Base-by-base conservation (phyloP, 1,140 invertebrate genomes). In the Stegodyphus mimosarum region DNA sequence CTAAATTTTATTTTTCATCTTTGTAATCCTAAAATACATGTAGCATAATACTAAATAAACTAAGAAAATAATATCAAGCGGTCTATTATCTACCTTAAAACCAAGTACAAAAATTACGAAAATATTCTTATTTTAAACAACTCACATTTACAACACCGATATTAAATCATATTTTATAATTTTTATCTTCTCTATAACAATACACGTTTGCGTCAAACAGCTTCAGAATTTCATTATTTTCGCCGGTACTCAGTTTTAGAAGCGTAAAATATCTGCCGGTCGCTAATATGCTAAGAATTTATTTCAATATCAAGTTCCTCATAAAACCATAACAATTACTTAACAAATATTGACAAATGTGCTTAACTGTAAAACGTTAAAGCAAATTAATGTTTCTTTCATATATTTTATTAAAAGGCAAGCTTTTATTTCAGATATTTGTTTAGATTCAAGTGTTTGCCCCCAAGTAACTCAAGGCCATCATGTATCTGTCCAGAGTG, bases 351-450 rank as follows among this genome's bases (percentile, higher is more conserved):
- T 33, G 33, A 33, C 1, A 33, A 33, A 33, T 33, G 33, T 33
- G 33, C 33, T 33, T 33, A 33, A 33, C 33, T 33, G 33, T 33
- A 33, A 33, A 33, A 33, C 33, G 33, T 33, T 1, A 33, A 33
- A 33, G 1, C 33, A 33, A 1, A 33, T 33, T 1, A 33, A 33
- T 33, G 33, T 33, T 33, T 33, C 33, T 15, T 60, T 60, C 55
- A 60, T 60, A 60, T 4, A 11, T 11, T 60, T 9, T 60, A 60
- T 60, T 60, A 33, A 33, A 33, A 33, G 33, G 3, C 33, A 33
- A 33, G 33, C 98, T 0, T 97, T 96, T 80, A 98, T 98, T 97
- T 97, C 97, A 90, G 98, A 98, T 97, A 98, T 97, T 18, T 97
- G 98, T 94, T 91, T 91, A 6, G 89, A 92, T 66, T 77, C 90